Evolutionary conservation across 2,888 invertebrate genomes (phyloP).

Genomic region (Horisme vitalbata): DNA sequence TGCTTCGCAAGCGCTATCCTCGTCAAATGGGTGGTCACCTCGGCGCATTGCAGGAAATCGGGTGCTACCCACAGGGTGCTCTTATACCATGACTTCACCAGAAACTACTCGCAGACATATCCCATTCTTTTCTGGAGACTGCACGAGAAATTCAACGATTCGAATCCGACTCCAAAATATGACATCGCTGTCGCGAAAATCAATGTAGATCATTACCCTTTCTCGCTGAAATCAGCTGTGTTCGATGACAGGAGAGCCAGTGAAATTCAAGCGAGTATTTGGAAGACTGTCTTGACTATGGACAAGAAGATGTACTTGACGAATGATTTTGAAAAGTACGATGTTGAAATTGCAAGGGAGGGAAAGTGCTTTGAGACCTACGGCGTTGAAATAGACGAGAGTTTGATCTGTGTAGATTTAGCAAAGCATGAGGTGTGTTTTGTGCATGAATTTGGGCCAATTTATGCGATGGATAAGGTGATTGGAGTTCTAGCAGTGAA

Average conservation of each 20-base stretch:
- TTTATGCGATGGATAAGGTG: conserved; percentile 54
- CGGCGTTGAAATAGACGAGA: conserved; percentile 51
- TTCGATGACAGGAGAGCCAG: conserved; percentile 43
- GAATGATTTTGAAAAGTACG: conserved; percentile 56
- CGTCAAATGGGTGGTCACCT: conserved; percentile 63
- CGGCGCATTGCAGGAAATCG: conserved; percentile 61
- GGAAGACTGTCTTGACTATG: conserved; percentile 71
- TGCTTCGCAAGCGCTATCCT: conserved; percentile 68
- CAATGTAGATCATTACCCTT: conserved; percentile 46
- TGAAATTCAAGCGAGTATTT: conserved; percentile 51
- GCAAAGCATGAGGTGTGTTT: conserved; percentile 63
- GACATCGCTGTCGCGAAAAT: conserved; percentile 69
- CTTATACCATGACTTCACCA: conserved; percentile 55
- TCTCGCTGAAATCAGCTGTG: conserved; percentile 45
- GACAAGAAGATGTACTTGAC: conserved; percentile 61
- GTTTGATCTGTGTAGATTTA: conserved; percentile 61
- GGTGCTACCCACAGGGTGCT: conserved; percentile 58
- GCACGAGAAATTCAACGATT: conserved; percentile 57
- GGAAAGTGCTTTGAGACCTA: conserved; percentile 55
- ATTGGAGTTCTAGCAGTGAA: conserved; percentile 58
- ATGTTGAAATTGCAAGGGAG: conserved; percentile 37
- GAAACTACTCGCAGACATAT: conserved; percentile 57
- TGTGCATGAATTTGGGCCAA: conserved; percentile 66
- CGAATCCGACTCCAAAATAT: conserved; percentile 40
- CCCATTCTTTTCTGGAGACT: conserved; percentile 63